Evolutionary conservation across 2,888 invertebrate genomes (phyloP), one percentile per base, ranked within the genome.

Genomic region (Athalia cordata): DNA sequence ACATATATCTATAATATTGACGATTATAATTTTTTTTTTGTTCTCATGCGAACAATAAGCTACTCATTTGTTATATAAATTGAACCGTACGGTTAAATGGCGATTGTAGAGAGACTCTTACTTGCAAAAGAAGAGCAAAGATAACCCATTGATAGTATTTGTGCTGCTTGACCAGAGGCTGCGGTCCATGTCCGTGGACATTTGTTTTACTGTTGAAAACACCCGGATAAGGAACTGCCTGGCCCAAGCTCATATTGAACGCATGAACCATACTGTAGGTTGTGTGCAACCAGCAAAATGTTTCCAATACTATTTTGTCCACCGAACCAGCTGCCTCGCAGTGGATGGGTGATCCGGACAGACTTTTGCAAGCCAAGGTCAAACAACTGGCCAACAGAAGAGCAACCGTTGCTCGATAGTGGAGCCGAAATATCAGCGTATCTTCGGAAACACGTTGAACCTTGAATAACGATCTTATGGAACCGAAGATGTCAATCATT

Each of bases 241-340:
- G 90, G 81, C 93, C 93, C 83, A 93, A 90, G 81, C 93, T 93
- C 90, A 93, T 93, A 89, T 93, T 92, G 86, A 93, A 93, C 83
- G 94, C 93, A 82, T 90, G 91, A 81, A 95, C 94, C 87, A 97
- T 95, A 80, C 96, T 96, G 91, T 96, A 97, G 80, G 97, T 97
- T 80, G 96, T 96, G 91, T 97, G 97, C 88, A 97, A 96, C 97
- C 97, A 97, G 91, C 97, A 97, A 92, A 96, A 97, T 29, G 97
- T 97, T 92, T 97, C 96, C 87, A 97, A 91, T 77, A 96, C 96
- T 91, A 95, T 95, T 91, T 96, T 90, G 83, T 91, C 91, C 68
- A 92, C 91, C 77, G 91, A 85, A n/a, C 90, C 89, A 77, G 86
- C 82, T 15, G 88, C 86, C 82, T 90, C 90, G 85, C 90, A 90